A percentile compares a stretch with the other conserved stretches of the same genome.
Evolutionary conservation across 2,113 vertebrate genomes (phyloP).

Genomic region (Mobula birostris): DNA sequence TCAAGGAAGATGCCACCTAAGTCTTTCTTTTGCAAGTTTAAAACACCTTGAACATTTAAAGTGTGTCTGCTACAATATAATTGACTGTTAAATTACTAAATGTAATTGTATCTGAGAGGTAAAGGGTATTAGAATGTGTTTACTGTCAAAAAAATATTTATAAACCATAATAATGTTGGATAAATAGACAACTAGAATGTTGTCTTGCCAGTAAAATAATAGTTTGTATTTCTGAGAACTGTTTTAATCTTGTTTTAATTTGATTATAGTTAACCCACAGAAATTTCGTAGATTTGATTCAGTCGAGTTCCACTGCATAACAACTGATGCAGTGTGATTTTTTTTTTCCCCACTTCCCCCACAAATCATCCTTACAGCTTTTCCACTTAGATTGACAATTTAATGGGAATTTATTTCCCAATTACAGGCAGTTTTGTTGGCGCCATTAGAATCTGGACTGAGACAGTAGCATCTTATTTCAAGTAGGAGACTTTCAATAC

Average conservation of each 20-base stretch:
- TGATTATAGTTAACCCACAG: not conserved
- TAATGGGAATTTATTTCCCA: not conserved
- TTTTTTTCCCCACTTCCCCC: not conserved
- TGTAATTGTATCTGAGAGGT: not conserved
- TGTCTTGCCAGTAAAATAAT: not conserved
- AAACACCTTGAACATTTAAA: not conserved
- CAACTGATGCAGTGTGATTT: not conserved
- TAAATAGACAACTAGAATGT: conserved; percentile 9
- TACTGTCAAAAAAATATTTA: not conserved
- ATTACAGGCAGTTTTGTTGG: not conserved
- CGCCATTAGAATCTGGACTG: not conserved
- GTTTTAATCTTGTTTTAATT: not conserved
- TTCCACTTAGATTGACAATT: not conserved
- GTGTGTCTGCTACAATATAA: not conserved
- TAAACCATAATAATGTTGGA: not conserved
- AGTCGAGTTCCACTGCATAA: not conserved
- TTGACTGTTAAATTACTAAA: not conserved
- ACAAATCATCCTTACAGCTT: not conserved
- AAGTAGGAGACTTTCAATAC: not conserved
- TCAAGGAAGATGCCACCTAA: no score
- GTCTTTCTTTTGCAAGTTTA: not conserved
- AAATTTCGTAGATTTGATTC: not conserved
- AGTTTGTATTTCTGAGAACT: not conserved
- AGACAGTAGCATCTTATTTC: conserved; percentile 1
- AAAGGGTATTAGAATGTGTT: not conserved